Percentiles rank a stretch among this genome's conserved stretches.
Evolutionary conservation across 2,113 vertebrate species (phyloP).

Genomic region (Oceanites oceanicus): DNA sequence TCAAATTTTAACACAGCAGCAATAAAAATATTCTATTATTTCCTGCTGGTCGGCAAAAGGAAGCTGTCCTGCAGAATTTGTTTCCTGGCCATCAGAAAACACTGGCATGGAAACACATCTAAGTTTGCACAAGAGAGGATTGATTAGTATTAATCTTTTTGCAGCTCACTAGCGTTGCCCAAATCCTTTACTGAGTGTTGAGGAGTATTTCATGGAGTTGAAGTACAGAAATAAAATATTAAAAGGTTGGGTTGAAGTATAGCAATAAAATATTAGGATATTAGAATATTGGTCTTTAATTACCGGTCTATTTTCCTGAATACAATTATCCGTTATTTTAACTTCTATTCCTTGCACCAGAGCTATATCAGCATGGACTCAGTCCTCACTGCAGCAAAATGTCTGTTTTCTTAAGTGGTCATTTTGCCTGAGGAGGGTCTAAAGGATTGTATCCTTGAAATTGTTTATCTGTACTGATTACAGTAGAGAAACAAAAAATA

Average conservation of each 20-base stretch:
- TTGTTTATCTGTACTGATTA: slow-evolving; percentile 38
- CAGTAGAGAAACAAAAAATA: slow-evolving; percentile 23
- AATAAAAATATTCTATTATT: slow-evolving; percentile 53
- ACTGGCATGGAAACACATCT: not conserved
- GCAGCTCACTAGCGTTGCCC: not conserved
- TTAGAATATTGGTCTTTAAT: not conserved
- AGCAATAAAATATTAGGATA: slow-evolving; percentile 10
- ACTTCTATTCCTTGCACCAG: not conserved
- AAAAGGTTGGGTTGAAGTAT: not conserved
- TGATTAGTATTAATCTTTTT: not conserved
- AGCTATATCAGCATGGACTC: not conserved
- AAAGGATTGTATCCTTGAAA: not conserved
- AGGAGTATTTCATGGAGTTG: slow-evolving; percentile 5
- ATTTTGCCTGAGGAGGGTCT: not conserved
- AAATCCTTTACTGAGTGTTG: slow-evolving; percentile 3
- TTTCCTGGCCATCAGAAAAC: slow-evolving; percentile 31
- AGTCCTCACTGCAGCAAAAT: not conserved
- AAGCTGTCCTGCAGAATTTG: slow-evolving; percentile 38
- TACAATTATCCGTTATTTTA: not conserved
- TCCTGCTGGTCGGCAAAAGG: not conserved
- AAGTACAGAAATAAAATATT: slow-evolving; percentile 32
- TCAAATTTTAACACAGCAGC: not conserved
- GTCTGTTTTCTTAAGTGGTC: not conserved
- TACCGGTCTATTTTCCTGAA: slow-evolving; percentile 9
- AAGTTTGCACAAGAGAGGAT: not conserved